Base-by-base conservation (phyloP, 1,140 invertebrate species). In the Bactericera cockerelli region DNA sequence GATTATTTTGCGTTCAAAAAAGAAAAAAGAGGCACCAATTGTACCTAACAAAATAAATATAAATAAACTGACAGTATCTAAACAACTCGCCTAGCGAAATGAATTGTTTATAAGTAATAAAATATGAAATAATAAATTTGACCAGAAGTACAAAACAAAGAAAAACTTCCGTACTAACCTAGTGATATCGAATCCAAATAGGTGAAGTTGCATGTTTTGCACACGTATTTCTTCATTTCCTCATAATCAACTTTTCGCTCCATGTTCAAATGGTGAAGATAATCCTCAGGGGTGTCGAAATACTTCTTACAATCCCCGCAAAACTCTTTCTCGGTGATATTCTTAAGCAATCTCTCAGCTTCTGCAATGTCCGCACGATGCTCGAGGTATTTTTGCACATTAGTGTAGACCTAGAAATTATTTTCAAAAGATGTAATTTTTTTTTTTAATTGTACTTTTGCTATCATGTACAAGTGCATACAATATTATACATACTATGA, bases 251-350 rank as follows among this genome's bases (percentile, higher is more conserved):
- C 19, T 4, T 6, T 49, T n/a, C 42, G 6, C 22, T 49, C 42
- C 22, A 4, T 22, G 22, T 4, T 49, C 22, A 49, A n/a, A 49
- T 49, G 42, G n/a, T 49, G 8, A 49, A 6, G n/a, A n/a, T 49
- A 49, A n/a, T 16, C 42, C 6, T 49, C 42, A 49, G 6, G 19
- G 19, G 42, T 49, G 22, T 49, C 42, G 19, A 49, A 49, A n/a
- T 49, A 49, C 22, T 49, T 49, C 22, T 49, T 49, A n/a, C 42
- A 49, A 49, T 49, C 42, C 22, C 42, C 42, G 22, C 42, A 49
- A 8, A 49, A 49, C n/a, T 10, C n/a, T n/a, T 49, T 49, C 42
- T 36, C 16, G 10, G 33, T 36, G n/a, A n/a, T n/a, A n/a, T n/a
- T n/a, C n/a, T n/a, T n/a, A 4, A 49, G 22, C 4, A 19, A 8